Evolutionary conservation across 2,888 invertebrate genomes (phyloP), one percentile per base, ranked within the genome.

Genomic region (Mylabris sibirica): DNA sequence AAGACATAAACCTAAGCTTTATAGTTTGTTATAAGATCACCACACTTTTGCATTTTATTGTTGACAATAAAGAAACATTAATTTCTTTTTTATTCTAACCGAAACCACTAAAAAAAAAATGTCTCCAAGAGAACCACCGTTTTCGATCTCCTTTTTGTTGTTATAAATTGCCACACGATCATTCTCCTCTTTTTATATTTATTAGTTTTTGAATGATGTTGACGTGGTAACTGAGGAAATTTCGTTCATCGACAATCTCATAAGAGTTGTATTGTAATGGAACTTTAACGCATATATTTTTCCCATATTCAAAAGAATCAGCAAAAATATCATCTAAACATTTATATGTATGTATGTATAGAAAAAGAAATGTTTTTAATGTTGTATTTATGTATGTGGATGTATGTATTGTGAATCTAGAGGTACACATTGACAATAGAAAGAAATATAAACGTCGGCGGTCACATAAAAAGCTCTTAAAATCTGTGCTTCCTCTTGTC

Each of bases 1-100:
- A 70, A 70, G 70, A 70, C 67, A 67, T 70, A 70, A 70, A 70
- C 69, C 65, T n/a, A 71, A 71, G 72, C 71, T 69, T 75, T 75
- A 75, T 72, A 74, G 63, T 24, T 67, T 74, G 66, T 68, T 75
- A 77, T 79, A 79, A 79, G 78, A 79, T 76, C 75, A 76, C 76
- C 74, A 76, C 75, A 71, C 73, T 75, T 76, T 73, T 66, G 60
- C 66, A 73, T 77, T 80, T 80, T 80, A 79, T 75, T 77, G 76
- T 65, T 70, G 59, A 75, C 77, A 70, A 79, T 80, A 79, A 78
- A 65, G 63, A 44, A 3, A 49, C 65, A 71, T 75, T 75, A 75
- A 75, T 75, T 75, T 67, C 74, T 75, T 75, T 75, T 75, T 75
- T 75, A 75, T 75, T 75, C 75, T 72, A 75, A 75, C 74, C 75